Evolutionary conservation across 2,888 invertebrate genomes (phyloP).

Genomic region (Hydriomena furcata): DNA sequence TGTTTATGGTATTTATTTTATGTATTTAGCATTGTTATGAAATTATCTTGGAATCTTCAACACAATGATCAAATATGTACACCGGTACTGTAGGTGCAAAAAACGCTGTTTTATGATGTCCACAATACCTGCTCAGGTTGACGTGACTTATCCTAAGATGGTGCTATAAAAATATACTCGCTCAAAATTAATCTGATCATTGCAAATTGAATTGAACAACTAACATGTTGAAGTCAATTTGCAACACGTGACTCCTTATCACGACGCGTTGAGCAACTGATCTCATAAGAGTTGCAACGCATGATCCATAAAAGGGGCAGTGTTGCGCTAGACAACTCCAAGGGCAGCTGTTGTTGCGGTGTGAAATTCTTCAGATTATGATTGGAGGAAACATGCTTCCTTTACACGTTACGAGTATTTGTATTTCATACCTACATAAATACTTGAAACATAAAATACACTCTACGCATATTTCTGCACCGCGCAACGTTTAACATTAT

Average conservation of each 20-base stretch:
- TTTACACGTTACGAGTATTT: slow-evolving; percentile 13
- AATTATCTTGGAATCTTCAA: no score
- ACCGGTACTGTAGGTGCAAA: no score
- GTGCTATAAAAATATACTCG: background rate
- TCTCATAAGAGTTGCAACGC: slow-evolving; percentile 46
- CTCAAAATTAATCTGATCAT: background rate
- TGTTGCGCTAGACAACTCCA: slow-evolving; percentile 42
- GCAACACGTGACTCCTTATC: slow-evolving; percentile 41
- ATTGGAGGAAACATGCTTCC: slow-evolving; percentile 27
- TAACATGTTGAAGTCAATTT: slow-evolving; percentile 33
- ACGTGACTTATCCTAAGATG: background rate
- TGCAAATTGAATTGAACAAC: slow-evolving; percentile 17
- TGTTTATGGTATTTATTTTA: no score
- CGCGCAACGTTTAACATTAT: no score
- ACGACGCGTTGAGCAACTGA: slow-evolving; percentile 53
- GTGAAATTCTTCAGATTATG: slow-evolving; percentile 31
- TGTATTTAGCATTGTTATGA: no score
- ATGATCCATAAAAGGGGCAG: slow-evolving; percentile 46
- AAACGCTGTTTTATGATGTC: no score
- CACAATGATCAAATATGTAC: no score
- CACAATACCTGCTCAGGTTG: no score
- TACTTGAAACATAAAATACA: no score
- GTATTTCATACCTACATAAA: no score
- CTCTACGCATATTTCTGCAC: no score
- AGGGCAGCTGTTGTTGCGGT: slow-evolving; percentile 42